phyloP scores from a whole-genome alignment of 2,113 vertebrate species.

The Hypomesus transpacificus region DNA sequence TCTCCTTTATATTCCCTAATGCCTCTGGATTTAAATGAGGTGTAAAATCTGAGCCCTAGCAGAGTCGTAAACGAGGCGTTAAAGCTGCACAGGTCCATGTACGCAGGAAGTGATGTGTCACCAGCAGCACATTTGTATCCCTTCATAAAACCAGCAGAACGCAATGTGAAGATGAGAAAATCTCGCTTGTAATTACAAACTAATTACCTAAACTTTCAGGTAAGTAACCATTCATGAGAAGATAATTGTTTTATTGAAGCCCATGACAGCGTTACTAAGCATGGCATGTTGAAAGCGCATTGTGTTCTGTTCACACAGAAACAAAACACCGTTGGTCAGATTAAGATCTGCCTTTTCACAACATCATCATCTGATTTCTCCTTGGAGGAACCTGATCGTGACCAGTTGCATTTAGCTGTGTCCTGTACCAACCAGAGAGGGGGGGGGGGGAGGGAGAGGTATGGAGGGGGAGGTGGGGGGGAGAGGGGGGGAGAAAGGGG shows the following conservation, averaged over 20 bases:
- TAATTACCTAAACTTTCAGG: conserved; percentile 32
- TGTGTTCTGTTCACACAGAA: too few relatives aligned
- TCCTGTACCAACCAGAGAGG: too few relatives aligned
- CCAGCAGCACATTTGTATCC: conserved; percentile 30
- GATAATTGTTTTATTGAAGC: not conserved
- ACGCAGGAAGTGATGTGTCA: conserved; percentile 24
- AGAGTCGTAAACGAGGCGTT: conserved; percentile 30
- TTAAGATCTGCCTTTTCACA: too few relatives aligned
- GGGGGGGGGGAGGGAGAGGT: not conserved
- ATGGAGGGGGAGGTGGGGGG: not conserved
- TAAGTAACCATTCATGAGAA: not conserved
- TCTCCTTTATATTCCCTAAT: conserved; percentile 31
- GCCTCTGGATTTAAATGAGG: conserved; percentile 50
- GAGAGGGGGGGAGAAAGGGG: conserved; percentile 1
- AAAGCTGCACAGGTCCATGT: conserved; percentile 18
- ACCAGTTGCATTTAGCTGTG: too few relatives aligned
- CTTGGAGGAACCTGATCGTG: too few relatives aligned
- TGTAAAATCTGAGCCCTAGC: conserved; percentile 42
- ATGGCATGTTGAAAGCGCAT: too few relatives aligned
- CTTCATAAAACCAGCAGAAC: conserved; percentile 28
- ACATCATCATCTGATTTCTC: too few relatives aligned
- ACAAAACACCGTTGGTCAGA: too few relatives aligned
- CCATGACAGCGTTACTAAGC: too few relatives aligned
- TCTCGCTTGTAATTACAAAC: conserved; percentile 23
- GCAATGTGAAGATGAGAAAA: conserved; percentile 20